These are phyloP conservation scores for Heliconius ismenius DNA, from an alignment of 2,888 invertebrate species.

Conservation along the genomic window DNA sequence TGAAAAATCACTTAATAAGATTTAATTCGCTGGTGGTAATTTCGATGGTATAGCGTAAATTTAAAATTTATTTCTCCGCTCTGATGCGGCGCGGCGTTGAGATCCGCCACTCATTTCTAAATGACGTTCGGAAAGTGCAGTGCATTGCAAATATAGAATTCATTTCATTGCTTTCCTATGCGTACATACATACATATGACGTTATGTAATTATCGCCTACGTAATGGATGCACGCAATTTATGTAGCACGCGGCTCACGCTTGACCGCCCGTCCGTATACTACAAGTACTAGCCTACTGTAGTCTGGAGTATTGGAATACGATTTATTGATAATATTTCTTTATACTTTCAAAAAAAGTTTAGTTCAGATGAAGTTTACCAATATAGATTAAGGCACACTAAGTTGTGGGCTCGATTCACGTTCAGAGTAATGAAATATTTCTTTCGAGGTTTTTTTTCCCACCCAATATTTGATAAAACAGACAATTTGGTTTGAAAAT, in stretches of 20 bases:
- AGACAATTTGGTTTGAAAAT: neutral
- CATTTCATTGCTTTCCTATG: neutral
- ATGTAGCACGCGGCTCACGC: conserved; percentile 38
- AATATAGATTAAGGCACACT: no score
- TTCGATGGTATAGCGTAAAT: no score
- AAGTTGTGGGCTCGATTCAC: neutral
- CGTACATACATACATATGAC: neutral
- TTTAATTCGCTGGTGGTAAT: no score
- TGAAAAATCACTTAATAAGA: no score
- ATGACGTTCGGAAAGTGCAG: no score
- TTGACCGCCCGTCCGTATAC: conserved; percentile 40
- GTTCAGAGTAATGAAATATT: neutral
- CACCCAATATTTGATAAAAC: no score
- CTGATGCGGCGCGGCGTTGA: no score
- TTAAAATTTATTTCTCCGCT: no score
- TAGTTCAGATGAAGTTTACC: neutral
- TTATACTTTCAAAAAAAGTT: neutral
- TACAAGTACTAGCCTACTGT: conserved; percentile 9
- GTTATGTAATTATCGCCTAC: conserved; percentile 31
- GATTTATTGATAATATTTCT: neutral
- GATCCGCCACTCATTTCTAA: no score
- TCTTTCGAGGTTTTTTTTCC: neutral
- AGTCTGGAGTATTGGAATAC: neutral
- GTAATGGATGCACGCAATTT: conserved; percentile 26
- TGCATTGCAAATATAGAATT: neutral